Conservation (phyloP, 2,797 vertebrate genomes). For the Alcedo atthis region DNA sequence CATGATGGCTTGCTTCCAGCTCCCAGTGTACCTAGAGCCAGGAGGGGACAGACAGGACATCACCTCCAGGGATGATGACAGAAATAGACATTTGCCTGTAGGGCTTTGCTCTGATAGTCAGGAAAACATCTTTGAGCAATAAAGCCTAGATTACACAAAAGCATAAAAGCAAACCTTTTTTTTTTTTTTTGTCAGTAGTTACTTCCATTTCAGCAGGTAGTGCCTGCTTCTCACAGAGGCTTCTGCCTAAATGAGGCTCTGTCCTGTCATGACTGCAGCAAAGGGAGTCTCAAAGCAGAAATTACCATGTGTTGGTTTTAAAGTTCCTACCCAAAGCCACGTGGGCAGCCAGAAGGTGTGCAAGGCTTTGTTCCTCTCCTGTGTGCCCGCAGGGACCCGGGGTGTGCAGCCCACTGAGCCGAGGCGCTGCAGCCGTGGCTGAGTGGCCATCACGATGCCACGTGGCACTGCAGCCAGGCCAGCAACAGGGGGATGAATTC, state of each 20-base stretch:
- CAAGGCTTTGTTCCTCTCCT: background rate
- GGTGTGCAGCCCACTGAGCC: background rate
- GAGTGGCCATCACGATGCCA: background rate
- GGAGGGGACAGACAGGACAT: background rate
- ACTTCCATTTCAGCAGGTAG: background rate
- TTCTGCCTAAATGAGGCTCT: background rate
- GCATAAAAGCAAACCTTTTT: conserved; percentile 5
- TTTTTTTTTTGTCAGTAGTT: background rate
- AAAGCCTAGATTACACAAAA: conserved; percentile 31
- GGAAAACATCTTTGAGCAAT: conserved; percentile 28
- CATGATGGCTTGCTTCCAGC: rapidly evolving
- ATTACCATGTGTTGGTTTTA: rapidly evolving
- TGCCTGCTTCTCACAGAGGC: background rate
- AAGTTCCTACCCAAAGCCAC: background rate
- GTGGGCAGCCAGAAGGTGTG: background rate
- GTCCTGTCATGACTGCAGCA: rapidly evolving
- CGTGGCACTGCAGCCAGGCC: background rate
- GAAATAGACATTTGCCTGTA: conserved; percentile 5
- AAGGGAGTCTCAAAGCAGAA: conserved; percentile 16
- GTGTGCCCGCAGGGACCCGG: rapidly evolving
- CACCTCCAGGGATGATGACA: background rate
- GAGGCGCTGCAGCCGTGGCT: rapidly evolving
- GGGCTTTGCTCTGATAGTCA: background rate
- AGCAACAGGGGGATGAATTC: background rate
- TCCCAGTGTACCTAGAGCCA: background rate